Evolutionary conservation across 2,888 invertebrate species (phyloP).

Genomic region (Meliscaeva auricollis): DNA sequence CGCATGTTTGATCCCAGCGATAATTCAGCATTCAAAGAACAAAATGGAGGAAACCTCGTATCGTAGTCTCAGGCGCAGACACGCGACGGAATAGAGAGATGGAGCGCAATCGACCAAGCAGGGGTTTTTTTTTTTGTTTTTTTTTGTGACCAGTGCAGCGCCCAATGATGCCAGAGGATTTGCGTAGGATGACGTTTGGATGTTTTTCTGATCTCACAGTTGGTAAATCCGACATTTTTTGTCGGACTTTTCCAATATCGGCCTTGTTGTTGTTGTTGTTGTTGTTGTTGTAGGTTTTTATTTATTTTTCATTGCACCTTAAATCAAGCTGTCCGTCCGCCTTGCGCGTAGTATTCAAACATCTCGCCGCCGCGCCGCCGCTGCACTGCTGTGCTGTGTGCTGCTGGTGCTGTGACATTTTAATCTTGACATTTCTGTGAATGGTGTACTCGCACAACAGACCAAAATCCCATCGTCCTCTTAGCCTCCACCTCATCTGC

Average conservation of each 20-base stretch:
- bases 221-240: slow-evolving; percentile 64
- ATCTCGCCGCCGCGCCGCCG: slow-evolving; percentile 58
- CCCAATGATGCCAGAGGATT: slow-evolving; percentile 11
- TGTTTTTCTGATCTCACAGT: slow-evolving; percentile 40
- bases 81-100: slow-evolving; percentile 32
- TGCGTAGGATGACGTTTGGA: slow-evolving; percentile 72
- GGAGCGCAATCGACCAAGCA: not conserved
- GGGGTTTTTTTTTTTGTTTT: not conserved
- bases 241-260: slow-evolving; percentile 37
- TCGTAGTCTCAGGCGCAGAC: not conserved
- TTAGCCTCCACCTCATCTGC: slow-evolving; percentile 23
- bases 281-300: slow-evolving; percentile 8
- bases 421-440: slow-evolving; percentile 75
- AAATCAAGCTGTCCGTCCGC: slow-evolving; percentile 61
- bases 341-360: slow-evolving; percentile 64
- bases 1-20: slow-evolving; percentile 62
- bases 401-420: slow-evolving; percentile 69
- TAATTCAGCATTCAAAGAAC: slow-evolving; percentile 51
- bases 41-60: slow-evolving; percentile 26
- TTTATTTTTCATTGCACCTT: slow-evolving; percentile 67
- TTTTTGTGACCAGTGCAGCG: slow-evolving; percentile 3
- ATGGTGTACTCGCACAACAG: slow-evolving; percentile 44
- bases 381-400: slow-evolving; percentile 49
- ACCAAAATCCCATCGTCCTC: slow-evolving; percentile 1
- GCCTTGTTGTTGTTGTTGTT: not conserved